Conservation (phyloP, 2,888 invertebrate species). For the Priocnemis perturbator region DNA sequence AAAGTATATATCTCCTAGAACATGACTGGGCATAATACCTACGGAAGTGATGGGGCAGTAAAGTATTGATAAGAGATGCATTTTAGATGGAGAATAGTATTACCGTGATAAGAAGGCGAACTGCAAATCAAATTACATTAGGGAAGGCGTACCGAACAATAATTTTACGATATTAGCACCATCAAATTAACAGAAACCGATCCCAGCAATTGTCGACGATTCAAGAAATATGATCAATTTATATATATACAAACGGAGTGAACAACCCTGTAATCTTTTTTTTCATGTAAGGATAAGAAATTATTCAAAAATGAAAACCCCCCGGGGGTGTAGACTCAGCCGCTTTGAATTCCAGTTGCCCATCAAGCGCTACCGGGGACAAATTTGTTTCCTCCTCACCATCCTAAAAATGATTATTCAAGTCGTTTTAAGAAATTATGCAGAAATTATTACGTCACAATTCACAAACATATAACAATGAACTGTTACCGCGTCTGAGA, state of each 20-base stretch:
- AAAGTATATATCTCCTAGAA: no score
- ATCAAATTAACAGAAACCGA: no score
- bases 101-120: no score
- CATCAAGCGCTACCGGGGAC: not conserved
- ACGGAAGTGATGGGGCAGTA: no score
- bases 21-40: no score
- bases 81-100: no score
- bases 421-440: not conserved
- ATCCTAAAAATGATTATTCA: not conserved
- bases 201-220: no score
- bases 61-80: no score
- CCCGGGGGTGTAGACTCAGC: conserved; percentile 43
- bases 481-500: conserved; percentile 78
- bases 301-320: conserved; percentile 58
- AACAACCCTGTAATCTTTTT: no score
- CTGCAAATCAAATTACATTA: no score
- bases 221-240: not conserved
- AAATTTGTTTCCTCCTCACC: not conserved
- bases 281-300: not conserved
- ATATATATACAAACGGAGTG: conserved; percentile 6
- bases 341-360: not conserved
- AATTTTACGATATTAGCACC: no score
- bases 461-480: not conserved
- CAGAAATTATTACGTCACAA: not conserved
- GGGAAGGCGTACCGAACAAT: no score